Evolutionary conservation across 2,797 vertebrate species (phyloP), one percentile per base, ranked within the genome.

Genomic region (Basileuterus tristriatus): DNA sequence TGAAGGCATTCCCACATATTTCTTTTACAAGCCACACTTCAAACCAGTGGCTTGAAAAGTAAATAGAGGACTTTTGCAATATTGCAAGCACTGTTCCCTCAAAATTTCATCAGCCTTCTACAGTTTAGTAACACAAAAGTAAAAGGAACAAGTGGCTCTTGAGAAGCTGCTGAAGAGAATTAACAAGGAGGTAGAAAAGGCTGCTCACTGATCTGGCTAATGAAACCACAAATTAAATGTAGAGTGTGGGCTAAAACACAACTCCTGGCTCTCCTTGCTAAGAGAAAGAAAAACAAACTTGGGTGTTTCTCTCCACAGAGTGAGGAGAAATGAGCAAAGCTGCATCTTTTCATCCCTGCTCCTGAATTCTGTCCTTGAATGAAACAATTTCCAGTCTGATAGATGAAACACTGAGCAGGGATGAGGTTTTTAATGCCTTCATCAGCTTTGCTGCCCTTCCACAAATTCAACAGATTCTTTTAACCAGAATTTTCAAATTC

Each of bases 401-500:
- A 47, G 43, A 62, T 30, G 16, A 49, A 89, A 36, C 9, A 22
- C 17, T 36, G 68, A 50, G 19, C 11, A 46, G 16, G 3, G 21
- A 2, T 23, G 5, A 1, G 0, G 6, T 3, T 68, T 67, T 18
- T 15, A 19, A 32, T 19, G 19, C 12, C 34, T 79, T 63, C 22
- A 34, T 18, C 59, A 81, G 20, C 12, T 79, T 71, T 74, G 26
- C 17, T 77, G 59, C 24, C 26, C 32, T 90, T 41, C 41, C 59
- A 72, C 14, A 70, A 49, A 77, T n/a, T 34, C 34, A 14, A 2
- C 12, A 13, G 6, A 2, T 1, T 2, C 43, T 22, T 60, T 58
- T 32, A 49, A 53, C 7, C 12, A 16, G 1, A 16, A 36, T 76
- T 91, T 91, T 58, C 41, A 49, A 67, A 44, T 11, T 20, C 37